phyloP scores from a whole-genome alignment of 2,888 invertebrate genomes.

The Meiosimyza decipiens region DNA sequence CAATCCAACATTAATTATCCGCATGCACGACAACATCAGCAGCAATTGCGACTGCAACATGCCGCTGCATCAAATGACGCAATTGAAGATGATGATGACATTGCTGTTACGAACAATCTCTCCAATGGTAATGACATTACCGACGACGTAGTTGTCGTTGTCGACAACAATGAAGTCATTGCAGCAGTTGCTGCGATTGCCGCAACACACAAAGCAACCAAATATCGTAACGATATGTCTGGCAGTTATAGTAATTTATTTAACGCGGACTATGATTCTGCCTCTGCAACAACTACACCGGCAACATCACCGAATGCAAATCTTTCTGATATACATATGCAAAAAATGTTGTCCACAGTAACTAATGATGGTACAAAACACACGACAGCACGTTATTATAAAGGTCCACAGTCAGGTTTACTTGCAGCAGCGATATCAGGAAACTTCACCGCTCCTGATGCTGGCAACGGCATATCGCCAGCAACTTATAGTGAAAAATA shows the following conservation, averaged over 20 bases:
- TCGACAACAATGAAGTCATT: slow-evolving; percentile 61
- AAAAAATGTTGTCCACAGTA: slow-evolving; percentile 16
- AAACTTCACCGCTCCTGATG: slow-evolving; percentile 30
- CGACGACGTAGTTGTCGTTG: slow-evolving; percentile 57
- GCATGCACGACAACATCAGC: slow-evolving; percentile 50
- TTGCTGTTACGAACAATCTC: slow-evolving; percentile 53
- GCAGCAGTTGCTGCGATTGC: slow-evolving; percentile 64
- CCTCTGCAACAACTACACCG: slow-evolving; percentile 21
- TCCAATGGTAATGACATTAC: slow-evolving; percentile 44
- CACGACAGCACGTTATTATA: slow-evolving; percentile 45
- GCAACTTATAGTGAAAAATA: slow-evolving; percentile 22
- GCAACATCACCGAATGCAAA: slow-evolving; percentile 17
- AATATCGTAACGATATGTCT: slow-evolving; percentile 62
- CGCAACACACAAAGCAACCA: slow-evolving; percentile 56
- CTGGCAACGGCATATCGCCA: slow-evolving; percentile 25
- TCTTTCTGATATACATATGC: slow-evolving; percentile 23
- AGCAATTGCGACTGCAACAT: slow-evolving; percentile 51
- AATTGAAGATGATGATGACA: slow-evolving; percentile 39
- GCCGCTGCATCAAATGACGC: slow-evolving; percentile 46
- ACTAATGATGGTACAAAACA: slow-evolving; percentile 34
- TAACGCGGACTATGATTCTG: slow-evolving; percentile 58
- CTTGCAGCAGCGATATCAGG: slow-evolving; percentile 55
- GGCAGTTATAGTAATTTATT: slow-evolving; percentile 67
- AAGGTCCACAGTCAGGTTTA: slow-evolving; percentile 48
- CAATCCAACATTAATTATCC: slow-evolving; percentile 41